Conservation (phyloP, 2,888 invertebrate species). For the Electrophaes corylata region DNA sequence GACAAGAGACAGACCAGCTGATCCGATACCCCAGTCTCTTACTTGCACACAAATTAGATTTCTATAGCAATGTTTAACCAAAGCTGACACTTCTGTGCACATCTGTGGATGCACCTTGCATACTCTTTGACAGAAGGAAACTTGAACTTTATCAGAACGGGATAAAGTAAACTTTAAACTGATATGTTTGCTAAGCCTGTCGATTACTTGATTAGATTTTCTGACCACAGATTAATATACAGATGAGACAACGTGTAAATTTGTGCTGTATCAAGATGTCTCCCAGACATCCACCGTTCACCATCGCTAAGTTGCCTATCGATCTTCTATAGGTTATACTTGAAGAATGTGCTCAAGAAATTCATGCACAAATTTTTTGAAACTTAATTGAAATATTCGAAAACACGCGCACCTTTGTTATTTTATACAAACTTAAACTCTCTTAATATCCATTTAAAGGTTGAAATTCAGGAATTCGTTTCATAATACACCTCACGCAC, state of each 20-base stretch:
- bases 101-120: conserved; percentile 63
- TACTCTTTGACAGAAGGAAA: conserved; percentile 29
- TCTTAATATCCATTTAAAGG: no score
- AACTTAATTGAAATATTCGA: no score
- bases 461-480: no score
- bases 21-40: conserved; percentile 51
- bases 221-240: conserved; percentile 6
- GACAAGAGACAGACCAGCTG: conserved; percentile 63
- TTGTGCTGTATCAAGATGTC: no score
- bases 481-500: no score
- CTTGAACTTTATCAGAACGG: conserved; percentile 41
- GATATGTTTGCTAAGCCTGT: conserved; percentile 39
- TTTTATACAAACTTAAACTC: no score
- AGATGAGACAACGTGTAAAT: conserved; percentile 1
- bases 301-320: no score
- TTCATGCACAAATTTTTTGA: no score
- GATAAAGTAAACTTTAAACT: conserved; percentile 28
- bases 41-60: conserved; percentile 70
- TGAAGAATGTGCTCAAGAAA: no score
- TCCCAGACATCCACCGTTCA: no score
- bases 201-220: conserved; percentile 24
- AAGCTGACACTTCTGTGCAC: conserved; percentile 73
- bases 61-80: conserved; percentile 73
- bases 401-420: no score
- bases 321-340: no score